Evolutionary conservation across 2,113 vertebrate species (phyloP), one percentile per base, ranked within the genome.

Genomic region (Craseonycteris thonglongyai): DNA sequence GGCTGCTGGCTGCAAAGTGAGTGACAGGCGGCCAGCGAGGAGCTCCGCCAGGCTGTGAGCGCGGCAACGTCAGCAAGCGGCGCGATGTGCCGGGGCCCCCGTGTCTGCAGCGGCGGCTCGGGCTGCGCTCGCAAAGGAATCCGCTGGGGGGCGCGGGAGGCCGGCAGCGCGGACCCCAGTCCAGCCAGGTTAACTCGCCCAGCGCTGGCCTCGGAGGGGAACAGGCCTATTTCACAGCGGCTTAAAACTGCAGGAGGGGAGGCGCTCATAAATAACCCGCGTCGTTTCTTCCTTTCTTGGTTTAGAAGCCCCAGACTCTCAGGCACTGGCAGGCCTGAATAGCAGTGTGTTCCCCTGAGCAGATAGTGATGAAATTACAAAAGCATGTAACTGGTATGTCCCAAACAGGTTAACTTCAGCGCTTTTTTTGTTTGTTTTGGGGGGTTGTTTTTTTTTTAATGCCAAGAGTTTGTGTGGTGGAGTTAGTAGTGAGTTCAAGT

Each of bases 251-350:
- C 45, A 16, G 40, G 33, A 42, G 49, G 75, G 19, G 47, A 22
- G 74, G 21, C 51, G 21, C 85, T 92, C 54, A 0, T 88, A 89
- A 91, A 89, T 71, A 87, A 72, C 40, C 58, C 21, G 19, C 51
- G 54, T 49, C 45, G 22, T 63, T 92, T 96, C 81, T 96, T 96
- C 93, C 88, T 93, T 95, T 96, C 89, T 95, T 93, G 94, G 75
- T 58, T 94, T 88, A 72, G 65, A 92, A 84, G 58, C 63, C 89
- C 82, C 61, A 28, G 59, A 72, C 28, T 84, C 83, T 49, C 61
- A 9, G 30, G 78, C 78, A 89, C 71, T 11, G 28, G 69, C 56
- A 95, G 49, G 76, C 51, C 86, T 42, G 61, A 35, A 81, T 2
- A 91, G 49, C 61, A 26, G 72, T 66, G 38, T 54, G 45, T 65